A percentile compares a stretch with the other conserved stretches of the same genome.
These are phyloP conservation scores for Tympanoctomys barrerae DNA, from an alignment of 2,797 vertebrate species.

Conservation along the genomic window DNA sequence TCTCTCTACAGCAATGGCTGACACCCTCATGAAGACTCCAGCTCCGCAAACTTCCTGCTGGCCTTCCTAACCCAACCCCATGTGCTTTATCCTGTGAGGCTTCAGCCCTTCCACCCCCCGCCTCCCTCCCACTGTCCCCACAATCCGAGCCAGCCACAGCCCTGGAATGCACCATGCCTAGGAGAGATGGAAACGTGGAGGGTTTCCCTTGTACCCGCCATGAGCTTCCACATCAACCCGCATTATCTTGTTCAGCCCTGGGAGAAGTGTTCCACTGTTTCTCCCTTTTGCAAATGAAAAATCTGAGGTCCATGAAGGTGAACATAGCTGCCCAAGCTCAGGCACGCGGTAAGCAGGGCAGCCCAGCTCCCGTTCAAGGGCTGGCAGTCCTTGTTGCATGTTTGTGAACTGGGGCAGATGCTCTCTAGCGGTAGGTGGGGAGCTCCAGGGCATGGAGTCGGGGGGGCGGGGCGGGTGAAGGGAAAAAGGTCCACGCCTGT, in stretches of 20 bases:
- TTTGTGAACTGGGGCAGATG: background rate
- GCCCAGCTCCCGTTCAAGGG: background rate
- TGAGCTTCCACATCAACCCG: too few species aligned
- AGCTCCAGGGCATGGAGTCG: rapidly evolving
- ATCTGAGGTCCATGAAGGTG: background rate
- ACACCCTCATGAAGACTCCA: background rate
- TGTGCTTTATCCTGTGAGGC: background rate
- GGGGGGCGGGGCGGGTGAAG: rapidly evolving
- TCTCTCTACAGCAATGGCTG: background rate
- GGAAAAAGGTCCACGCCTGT: background rate
- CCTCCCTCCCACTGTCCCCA: too few species aligned
- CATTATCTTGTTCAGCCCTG: background rate
- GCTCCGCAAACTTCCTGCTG: background rate
- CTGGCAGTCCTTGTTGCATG: background rate
- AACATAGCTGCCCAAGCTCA: background rate
- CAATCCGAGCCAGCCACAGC: background rate
- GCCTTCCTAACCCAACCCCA: background rate
- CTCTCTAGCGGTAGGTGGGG: too few species aligned
- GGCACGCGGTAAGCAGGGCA: background rate
- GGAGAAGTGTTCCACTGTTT: too few species aligned
- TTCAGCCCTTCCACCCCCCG: background rate
- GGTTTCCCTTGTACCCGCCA: background rate
- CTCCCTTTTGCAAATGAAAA: background rate
- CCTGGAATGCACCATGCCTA: background rate
- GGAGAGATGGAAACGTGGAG: too few species aligned